phyloP scores from a whole-genome alignment of 2,797 vertebrate species.

The Serranus cabrilla region DNA sequence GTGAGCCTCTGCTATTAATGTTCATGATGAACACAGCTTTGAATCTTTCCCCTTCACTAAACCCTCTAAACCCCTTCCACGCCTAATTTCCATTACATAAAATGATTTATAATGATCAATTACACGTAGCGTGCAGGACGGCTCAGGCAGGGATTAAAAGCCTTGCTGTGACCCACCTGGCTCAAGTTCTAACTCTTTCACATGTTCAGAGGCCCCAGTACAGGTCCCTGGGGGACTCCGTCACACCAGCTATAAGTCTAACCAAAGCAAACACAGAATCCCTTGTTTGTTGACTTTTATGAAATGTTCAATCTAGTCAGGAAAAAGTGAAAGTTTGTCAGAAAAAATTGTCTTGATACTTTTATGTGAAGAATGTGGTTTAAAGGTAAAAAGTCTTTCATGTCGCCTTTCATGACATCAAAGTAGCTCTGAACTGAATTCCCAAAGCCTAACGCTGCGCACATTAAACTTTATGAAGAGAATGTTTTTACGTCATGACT shows the following conservation, averaged over 20 bases:
- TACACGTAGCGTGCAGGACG: conserved; percentile 45
- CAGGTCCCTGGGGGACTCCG: conserved; percentile 46
- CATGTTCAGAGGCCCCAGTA: conserved; percentile 52
- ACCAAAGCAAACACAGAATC: conserved; percentile 68
- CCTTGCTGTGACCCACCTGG: conserved; percentile 56
- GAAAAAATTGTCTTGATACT: conserved; percentile 24
- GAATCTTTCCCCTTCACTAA: conserved; percentile 28
- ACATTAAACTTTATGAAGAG: conserved; percentile 30
- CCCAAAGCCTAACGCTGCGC: conserved; percentile 29
- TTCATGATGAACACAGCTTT: conserved; percentile 36
- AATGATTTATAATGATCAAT: conserved; percentile 69
- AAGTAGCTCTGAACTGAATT: conserved; percentile 49
- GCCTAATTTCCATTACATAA: conserved; percentile 64
- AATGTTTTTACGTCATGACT: conserved; percentile 48
- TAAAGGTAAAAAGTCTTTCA: conserved; percentile 55
- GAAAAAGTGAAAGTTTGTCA: conserved; percentile 27
- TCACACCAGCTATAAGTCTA: conserved; percentile 59
- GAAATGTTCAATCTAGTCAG: conserved; percentile 35
- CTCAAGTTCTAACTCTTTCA: conserved; percentile 53
- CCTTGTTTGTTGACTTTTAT: conserved; percentile 48
- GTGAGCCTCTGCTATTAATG: conserved; percentile 38
- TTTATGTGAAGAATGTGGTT: conserved; percentile 42
- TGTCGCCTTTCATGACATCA: conserved; percentile 53
- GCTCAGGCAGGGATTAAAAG: conserved; percentile 53
- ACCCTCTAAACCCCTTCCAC: conserved; percentile 45